Percentiles rank a stretch among this genome's conserved stretches.
These are phyloP conservation scores for Coreoperca whiteheadi DNA, from an alignment of 2,113 vertebrate genomes.

Conservation along the genomic window DNA sequence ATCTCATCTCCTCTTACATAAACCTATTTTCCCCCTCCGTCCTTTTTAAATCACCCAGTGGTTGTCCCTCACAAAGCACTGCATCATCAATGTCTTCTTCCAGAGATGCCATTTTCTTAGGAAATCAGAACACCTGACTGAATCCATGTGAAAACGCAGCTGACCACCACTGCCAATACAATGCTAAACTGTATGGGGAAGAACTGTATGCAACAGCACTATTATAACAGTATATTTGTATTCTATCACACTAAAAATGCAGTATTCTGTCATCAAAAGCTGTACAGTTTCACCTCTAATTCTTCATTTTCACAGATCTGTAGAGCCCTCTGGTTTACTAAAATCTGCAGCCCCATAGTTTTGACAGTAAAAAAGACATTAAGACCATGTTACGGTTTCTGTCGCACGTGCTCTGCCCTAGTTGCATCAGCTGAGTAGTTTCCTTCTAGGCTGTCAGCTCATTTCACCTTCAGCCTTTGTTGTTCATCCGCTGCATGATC, in stretches of 20 bases:
- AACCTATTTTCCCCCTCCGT: constrained; percentile 36
- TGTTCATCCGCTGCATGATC: constrained; percentile 26
- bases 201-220: not conserved
- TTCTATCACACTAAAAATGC: not conserved
- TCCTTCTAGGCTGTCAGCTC: constrained; percentile 30
- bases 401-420: constrained; percentile 6
- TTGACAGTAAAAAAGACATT: constrained; percentile 1
- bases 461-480: constrained; percentile 33
- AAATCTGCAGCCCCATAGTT: not conserved
- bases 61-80: constrained; percentile 28
- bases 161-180: not conserved
- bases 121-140: not conserved
- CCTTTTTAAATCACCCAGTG: constrained; percentile 9
- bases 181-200: not conserved
- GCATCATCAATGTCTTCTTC: not conserved
- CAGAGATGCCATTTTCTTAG: not conserved
- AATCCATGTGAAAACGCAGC: not conserved
- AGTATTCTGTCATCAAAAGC: not conserved
- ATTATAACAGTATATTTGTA: not conserved
- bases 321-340: not conserved
- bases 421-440: constrained; percentile 37
- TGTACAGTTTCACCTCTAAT: constrained; percentile 12
- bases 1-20: constrained; percentile 58
- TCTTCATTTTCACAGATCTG: not conserved
- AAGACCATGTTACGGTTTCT: not conserved